Evolutionary conservation across 2,797 vertebrate genomes (phyloP).

Genomic region (Labeo calbasu): DNA sequence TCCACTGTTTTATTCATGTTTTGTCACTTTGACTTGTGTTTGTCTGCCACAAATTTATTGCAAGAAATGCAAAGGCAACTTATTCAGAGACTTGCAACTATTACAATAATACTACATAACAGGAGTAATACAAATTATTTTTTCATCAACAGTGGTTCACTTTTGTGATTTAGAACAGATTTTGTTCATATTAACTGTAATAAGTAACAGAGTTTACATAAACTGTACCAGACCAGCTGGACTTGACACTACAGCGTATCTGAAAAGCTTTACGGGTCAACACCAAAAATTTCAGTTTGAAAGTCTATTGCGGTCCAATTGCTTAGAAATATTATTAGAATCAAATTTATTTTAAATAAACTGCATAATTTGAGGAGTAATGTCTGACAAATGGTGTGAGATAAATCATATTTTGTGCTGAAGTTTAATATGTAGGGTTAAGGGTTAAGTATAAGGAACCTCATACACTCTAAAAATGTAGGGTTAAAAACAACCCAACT

Average conservation of each 20-base stretch:
- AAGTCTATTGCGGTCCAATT: neutral
- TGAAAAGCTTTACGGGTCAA: too few relatives aligned
- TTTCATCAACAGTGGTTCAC: neutral
- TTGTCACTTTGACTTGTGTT: neutral
- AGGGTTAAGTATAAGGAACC: neutral
- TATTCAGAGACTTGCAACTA: neutral
- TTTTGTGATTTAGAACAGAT: neutral
- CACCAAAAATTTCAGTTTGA: neutral
- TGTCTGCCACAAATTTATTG: neutral
- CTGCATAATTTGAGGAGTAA: neutral
- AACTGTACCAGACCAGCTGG: too few relatives aligned
- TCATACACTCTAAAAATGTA: neutral
- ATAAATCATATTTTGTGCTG: neutral
- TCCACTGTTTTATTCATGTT: constrained; percentile 12
- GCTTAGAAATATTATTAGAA: neutral
- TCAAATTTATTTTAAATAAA: neutral
- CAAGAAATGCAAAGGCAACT: neutral
- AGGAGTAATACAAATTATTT: neutral
- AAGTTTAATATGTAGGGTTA: neutral
- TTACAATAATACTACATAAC: neutral
- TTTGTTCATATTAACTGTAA: neutral
- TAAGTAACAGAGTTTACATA: too few relatives aligned
- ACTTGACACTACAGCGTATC: too few relatives aligned
- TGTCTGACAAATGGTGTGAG: neutral
- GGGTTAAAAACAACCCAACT: too few relatives aligned